phyloP scores from a whole-genome alignment of 2,797 vertebrate genomes.

The Otolemur crassicaudatus region DNA sequence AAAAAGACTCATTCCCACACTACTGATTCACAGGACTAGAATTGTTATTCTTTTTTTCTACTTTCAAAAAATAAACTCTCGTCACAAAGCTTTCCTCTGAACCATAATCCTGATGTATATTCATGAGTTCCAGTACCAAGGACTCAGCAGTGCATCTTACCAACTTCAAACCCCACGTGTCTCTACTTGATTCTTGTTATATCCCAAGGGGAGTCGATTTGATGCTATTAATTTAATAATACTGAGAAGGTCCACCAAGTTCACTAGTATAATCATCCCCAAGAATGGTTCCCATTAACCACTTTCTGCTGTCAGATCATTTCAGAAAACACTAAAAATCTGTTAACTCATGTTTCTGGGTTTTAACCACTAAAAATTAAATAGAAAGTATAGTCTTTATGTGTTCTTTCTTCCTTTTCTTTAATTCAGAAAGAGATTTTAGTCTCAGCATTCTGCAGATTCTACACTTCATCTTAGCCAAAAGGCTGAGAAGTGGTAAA shows the following conservation, averaged over 20 bases:
- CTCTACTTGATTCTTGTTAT: neutral
- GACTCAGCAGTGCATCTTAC: neutral
- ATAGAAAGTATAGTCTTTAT: neutral
- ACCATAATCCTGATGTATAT: neutral
- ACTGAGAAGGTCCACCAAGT: neutral
- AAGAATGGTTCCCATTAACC: neutral
- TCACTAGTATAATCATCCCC: slow-evolving; percentile 3
- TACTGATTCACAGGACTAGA: neutral
- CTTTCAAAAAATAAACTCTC: slow-evolving; percentile 31
- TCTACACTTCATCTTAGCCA: neutral
- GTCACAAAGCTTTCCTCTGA: neutral
- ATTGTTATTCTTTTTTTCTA: neutral
- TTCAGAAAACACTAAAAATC: slow-evolving; percentile 56
- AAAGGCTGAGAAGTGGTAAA: no score
- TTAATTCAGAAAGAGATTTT: slow-evolving; percentile 44
- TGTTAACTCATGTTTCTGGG: neutral
- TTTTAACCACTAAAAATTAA: slow-evolving; percentile 28
- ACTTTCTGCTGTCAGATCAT: slow-evolving; percentile 32
- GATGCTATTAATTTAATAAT: slow-evolving; percentile 37
- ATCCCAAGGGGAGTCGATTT: neutral
- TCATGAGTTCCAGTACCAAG: slow-evolving; percentile 19
- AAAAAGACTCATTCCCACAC: neutral
- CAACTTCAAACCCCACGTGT: neutral
- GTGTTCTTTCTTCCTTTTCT: neutral
- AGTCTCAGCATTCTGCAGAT: neutral